phyloP scores from a whole-genome alignment of 1,140 invertebrate genomes.

The Bombus breviceps region DNA sequence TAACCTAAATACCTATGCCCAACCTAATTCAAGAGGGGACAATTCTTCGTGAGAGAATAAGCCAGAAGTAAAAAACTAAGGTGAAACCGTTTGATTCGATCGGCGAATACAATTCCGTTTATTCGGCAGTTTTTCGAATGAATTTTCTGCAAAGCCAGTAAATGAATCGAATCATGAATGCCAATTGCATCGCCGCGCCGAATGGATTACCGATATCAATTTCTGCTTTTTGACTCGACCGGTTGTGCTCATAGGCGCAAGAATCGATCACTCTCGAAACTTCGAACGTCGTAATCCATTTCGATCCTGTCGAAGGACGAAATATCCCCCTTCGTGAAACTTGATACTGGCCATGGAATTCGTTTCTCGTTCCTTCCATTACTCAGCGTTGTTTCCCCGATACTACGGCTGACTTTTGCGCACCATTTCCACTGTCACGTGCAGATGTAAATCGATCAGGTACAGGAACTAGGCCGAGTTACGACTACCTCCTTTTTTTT shows the following conservation, averaged over 20 bases:
- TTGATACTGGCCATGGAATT: constrained; percentile 63
- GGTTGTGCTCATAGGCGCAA: constrained; percentile 8
- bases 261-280: constrained; percentile 53
- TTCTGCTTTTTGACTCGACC: constrained; percentile 20
- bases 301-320: constrained; percentile 64
- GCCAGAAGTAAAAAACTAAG: not conserved
- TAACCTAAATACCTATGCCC: no score
- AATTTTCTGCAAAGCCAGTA: not conserved
- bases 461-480: constrained; percentile 40
- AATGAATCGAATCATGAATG: constrained; percentile 43
- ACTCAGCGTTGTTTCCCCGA: constrained; percentile 61
- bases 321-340: constrained; percentile 56
- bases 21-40: not conserved
- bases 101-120: no score
- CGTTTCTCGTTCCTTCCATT: constrained; percentile 64
- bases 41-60: not conserved
- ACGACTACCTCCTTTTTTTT: not conserved
- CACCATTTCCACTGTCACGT: constrained; percentile 51
- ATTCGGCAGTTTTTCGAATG: not conserved
- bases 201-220: constrained; percentile 24
- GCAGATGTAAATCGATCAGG: constrained; percentile 45
- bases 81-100: not conserved
- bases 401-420: constrained; percentile 47
- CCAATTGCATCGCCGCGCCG: not conserved
- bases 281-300: constrained; percentile 59